Evolutionary conservation across 1,140 invertebrate genomes (phyloP).

Genomic region (Potamilus streckersoni): DNA sequence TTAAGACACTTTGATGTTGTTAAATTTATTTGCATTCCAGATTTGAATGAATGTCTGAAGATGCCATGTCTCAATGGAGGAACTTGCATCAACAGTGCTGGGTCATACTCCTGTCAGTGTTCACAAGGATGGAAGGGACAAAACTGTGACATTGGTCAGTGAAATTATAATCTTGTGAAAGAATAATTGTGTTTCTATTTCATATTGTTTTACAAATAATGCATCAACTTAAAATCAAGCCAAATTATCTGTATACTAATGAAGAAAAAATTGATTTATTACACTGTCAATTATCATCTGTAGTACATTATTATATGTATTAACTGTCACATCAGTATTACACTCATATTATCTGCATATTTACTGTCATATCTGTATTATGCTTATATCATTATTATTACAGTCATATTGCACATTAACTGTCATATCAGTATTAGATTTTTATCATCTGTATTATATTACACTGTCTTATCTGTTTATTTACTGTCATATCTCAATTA

Average conservation of each 20-base stretch:
- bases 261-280: no score
- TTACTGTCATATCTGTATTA: no score
- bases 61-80: conserved; percentile 33
- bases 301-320: no score
- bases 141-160: conserved; percentile 37
- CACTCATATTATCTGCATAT: no score
- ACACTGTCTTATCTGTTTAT: no score
- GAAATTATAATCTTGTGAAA: not conserved
- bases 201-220: not conserved
- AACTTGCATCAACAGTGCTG: conserved; percentile 28
- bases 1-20: not conserved
- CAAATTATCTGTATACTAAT: not conserved
- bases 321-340: no score
- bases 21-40: conserved; percentile 6
- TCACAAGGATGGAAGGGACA: conserved; percentile 31
- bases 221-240: not conserved
- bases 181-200: not conserved
- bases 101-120: conserved; percentile 34
- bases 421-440: no score
- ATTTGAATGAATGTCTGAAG: conserved; percentile 35
- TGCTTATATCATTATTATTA: no score
- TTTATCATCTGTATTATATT: no score
- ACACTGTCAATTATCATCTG: no score
- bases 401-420: no score
- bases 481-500: no score